Base-by-base conservation (phyloP, 1,140 invertebrate species). In the Aphis craccivora region DNA sequence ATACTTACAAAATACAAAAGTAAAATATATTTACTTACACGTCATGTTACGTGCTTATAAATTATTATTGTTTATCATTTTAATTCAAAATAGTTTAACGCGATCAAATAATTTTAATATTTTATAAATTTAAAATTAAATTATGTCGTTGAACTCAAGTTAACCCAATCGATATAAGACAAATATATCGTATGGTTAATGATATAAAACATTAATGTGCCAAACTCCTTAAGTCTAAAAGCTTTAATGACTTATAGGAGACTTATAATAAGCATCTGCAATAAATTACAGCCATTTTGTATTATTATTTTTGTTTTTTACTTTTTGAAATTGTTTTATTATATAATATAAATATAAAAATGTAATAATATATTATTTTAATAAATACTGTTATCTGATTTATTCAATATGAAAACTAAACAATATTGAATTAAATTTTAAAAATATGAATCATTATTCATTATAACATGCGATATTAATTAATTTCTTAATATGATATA, bases 61-160 rank as follows among this genome's bases (percentile, higher is more conserved):
- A 76, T 76, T n/a, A 76, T 67, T 30, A 67, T n/a, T n/a, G n/a
- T n/a, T 76, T 76, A 76, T 76, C n/a, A n/a, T 76, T 76, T 76
- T 18, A 76, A n/a, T 18, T n/a, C 14, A 18, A n/a, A 76, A 18
- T n/a, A n/a, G 14, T 35, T 22, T 88, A 35, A 53, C 25, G 30
- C 51, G 23, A 9, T 55, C 9, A 53, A 55, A 40, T 18, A 8
- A 53, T 53, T 30, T 86, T 30, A 86, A 86, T 86, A 40, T 86
- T 86, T 55, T 40, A 89, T 40, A 35, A 25, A 40, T 55, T 30
- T 55, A 89, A 53, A 3, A 89, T 6, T 53, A 11, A 89, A 55
- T 20, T 89, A 11, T 89, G 48, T 53, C 48, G 53, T 55, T 89
- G 51, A 89, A 89, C 88, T 89, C 35, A 40, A 53, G 35, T 89